phyloP scores from a whole-genome alignment of 2,888 invertebrate species.

The Nymphalis c-album region DNA sequence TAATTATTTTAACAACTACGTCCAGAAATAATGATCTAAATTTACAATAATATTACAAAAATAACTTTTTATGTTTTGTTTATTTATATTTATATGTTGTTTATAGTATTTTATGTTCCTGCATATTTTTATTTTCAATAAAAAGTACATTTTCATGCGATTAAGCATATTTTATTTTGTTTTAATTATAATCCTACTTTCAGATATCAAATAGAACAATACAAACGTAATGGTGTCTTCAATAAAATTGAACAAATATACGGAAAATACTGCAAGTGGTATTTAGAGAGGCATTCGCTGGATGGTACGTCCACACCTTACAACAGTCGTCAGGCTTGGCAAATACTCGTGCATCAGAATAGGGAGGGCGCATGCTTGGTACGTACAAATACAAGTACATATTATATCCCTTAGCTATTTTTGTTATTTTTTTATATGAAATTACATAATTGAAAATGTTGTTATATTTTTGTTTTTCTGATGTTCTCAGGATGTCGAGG shows the following conservation, averaged over 20 bases:
- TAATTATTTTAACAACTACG: neutral
- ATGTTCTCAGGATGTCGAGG: constrained; percentile 69
- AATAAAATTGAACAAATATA: constrained; percentile 84
- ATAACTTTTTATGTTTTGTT: too few relatives aligned
- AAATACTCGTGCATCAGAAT: constrained; percentile 80
- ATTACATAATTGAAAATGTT: neutral
- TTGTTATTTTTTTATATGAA: neutral
- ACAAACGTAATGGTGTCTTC: constrained; percentile 83
- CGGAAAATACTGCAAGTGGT: constrained; percentile 84
- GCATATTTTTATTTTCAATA: too few relatives aligned
- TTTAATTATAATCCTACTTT: neutral
- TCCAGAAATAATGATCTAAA: neutral
- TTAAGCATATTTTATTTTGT: neutral
- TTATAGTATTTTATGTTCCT: too few relatives aligned
- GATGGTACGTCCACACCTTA: constrained; percentile 53
- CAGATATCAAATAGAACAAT: constrained; percentile 84
- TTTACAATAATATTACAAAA: neutral
- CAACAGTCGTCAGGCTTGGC: constrained; percentile 89
- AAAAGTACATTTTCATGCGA: too few relatives aligned
- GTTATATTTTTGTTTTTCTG: neutral
- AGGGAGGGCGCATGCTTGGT: constrained; percentile 81
- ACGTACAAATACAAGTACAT: constrained; percentile 37
- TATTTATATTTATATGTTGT: too few relatives aligned
- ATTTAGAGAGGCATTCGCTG: constrained; percentile 66
- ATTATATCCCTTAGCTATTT: neutral